Conservation (phyloP, 2,888 invertebrate species). For the Archaeoteleia sp. region DNA sequence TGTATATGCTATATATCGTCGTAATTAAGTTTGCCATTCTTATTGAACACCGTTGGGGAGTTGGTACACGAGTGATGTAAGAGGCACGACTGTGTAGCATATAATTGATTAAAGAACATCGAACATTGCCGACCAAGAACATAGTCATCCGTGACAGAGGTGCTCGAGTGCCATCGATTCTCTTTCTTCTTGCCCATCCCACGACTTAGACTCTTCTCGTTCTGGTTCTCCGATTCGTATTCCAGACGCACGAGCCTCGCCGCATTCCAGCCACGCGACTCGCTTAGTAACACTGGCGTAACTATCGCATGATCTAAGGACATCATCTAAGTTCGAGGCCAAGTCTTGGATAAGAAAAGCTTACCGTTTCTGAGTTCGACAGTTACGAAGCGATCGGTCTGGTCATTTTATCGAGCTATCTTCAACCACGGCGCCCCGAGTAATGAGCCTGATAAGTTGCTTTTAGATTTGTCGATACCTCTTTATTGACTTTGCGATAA, state of each 20-base stretch:
- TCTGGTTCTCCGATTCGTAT: slow-evolving; percentile 30
- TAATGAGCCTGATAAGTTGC: slow-evolving; percentile 38
- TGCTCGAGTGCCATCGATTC: slow-evolving; percentile 26
- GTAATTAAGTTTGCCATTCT: slow-evolving; percentile 71
- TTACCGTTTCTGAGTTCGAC: slow-evolving; percentile 38
- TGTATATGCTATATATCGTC: slow-evolving; percentile 65
- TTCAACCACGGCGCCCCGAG: slow-evolving; percentile 3
- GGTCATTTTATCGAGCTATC: slow-evolving; percentile 38
- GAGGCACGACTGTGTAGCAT: slow-evolving; percentile 47
- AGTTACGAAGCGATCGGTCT: slow-evolving; percentile 42
- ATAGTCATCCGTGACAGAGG: slow-evolving; percentile 46
- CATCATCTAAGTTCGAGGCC: slow-evolving; percentile 25
- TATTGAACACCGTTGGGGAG: slow-evolving; percentile 55
- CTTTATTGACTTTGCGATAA: slow-evolving; percentile 29
- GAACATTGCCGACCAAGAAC: slow-evolving; percentile 47
- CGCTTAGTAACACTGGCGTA: slow-evolving; percentile 68
- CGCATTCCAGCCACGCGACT: slow-evolving; percentile 74
- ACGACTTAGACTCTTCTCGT: slow-evolving; percentile 27
- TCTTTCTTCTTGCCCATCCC: slow-evolving; percentile 19
- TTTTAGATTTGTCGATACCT: slow-evolving; percentile 22
- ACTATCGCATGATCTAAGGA: slow-evolving; percentile 50
- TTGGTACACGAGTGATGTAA: slow-evolving; percentile 41
- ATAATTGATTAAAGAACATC: slow-evolving; percentile 63
- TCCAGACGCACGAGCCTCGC: slow-evolving; percentile 54
- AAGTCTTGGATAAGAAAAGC: slow-evolving; percentile 18